A percentile compares a stretch with the other conserved stretches of the same genome.
These are phyloP conservation scores for Dendronephthya gigantea DNA, from an alignment of 64 coral and sea anemone genomes.

Conservation along the genomic window DNA sequence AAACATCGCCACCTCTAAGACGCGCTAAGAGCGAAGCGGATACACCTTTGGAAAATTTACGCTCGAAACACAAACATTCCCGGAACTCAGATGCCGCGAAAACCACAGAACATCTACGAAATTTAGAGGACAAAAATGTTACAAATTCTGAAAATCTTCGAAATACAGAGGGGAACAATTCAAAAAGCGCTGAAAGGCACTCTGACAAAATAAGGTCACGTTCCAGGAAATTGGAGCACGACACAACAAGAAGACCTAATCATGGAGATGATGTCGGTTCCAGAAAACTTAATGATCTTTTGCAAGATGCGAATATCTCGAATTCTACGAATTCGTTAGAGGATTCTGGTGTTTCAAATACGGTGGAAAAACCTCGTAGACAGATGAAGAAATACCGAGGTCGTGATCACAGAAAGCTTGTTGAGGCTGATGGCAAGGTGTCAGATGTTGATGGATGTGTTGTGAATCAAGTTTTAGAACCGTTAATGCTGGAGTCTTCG, in stretches of 20 bases:
- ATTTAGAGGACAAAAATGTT: background rate
- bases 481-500: background rate
- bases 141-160: background rate
- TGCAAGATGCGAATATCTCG: background rate
- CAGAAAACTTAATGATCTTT: background rate
- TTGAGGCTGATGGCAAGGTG: background rate
- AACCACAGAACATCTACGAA: background rate
- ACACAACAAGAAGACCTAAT: background rate
- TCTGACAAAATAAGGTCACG: background rate
- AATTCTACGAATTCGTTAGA: background rate
- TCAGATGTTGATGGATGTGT: background rate
- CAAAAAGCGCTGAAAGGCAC: background rate
- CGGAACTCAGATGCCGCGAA: background rate
- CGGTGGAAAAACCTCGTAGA: too few relatives aligned
- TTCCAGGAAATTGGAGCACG: background rate
- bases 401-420: background rate
- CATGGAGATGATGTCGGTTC: background rate
- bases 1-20: background rate
- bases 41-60: background rate
- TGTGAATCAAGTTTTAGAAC: background rate
- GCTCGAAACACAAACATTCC: background rate
- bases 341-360: too few relatives aligned
- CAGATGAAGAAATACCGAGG: background rate
- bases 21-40: slow-evolving; percentile 4
- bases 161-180: background rate